Percentiles rank a stretch among this genome's conserved stretches.
Evolutionary conservation across 1,140 invertebrate genomes (phyloP).

Genomic region (Lepidostoma basale): DNA sequence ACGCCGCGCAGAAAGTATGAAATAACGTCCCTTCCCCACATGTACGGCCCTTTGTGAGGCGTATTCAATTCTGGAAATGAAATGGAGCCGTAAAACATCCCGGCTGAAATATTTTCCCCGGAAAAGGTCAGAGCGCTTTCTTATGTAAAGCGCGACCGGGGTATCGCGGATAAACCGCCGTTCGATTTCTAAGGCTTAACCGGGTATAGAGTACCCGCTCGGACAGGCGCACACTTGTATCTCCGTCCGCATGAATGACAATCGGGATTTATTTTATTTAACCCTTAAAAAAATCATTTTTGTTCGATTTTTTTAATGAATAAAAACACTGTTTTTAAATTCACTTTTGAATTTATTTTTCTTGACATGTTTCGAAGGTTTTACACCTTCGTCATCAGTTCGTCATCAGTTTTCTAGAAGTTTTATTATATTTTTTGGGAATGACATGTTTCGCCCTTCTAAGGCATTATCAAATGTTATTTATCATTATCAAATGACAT

Average conservation of each 20-base stretch:
- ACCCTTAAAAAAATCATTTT: too few relatives aligned
- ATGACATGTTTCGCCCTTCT: too few relatives aligned
- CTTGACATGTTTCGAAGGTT: too few relatives aligned
- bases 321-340: too few relatives aligned
- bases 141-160: constrained; percentile 10
- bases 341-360: too few relatives aligned
- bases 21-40: constrained; percentile 20
- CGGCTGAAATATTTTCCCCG: constrained; percentile 15
- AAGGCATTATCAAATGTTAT: too few relatives aligned
- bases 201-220: background rate
- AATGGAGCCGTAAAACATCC: constrained; percentile 29
- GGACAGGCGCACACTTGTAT: background rate
- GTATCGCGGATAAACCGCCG: constrained; percentile 6
- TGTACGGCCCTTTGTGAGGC: constrained; percentile 18
- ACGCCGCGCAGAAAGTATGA: constrained; percentile 11
- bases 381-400: too few relatives aligned
- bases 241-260: constrained; percentile 40
- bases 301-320: too few relatives aligned
- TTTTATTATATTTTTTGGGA: too few relatives aligned
- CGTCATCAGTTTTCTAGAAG: too few relatives aligned
- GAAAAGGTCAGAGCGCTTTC: constrained; percentile 17
- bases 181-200: constrained; percentile 1
- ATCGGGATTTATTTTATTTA: constrained; percentile 44
- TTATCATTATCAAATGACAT: too few relatives aligned
- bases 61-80: constrained; percentile 28